Evolutionary conservation across 2,797 vertebrate species (phyloP), one percentile per base, ranked within the genome.

Genomic region (Allobates femoralis): DNA sequence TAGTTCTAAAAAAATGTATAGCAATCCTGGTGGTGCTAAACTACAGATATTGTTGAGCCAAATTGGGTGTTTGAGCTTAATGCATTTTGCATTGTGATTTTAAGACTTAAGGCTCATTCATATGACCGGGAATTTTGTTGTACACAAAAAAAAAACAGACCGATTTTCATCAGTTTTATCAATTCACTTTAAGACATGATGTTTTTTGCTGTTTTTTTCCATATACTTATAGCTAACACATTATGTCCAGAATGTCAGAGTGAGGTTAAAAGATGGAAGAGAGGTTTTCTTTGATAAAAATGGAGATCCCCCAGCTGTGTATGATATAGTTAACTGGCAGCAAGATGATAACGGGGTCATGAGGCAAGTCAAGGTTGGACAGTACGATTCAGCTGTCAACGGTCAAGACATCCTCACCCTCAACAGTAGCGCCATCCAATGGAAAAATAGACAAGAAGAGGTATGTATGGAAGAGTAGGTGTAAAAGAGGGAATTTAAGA

Each of bases 291-390:
- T 86, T 46, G 79, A 86, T 76, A 81, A 30, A 30, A 86, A 86
- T 80, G 85, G 85, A 4, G 79, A 86, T 41, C 71, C 50, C 12
- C 85, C 85, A 8, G 79, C 85, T 0, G 46, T 86, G 23, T 86
- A 86, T n/a, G 79, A 86, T 41, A 86, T 86, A 28, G 85, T 86
- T 19, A 86, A 86, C 58, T 86, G 79, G 85, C 94, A 95, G 90
- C 91, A 89, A 86, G 93, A 92, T 46, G 85, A 87, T n/a, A 79
- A 84, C 1, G 93, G 94, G 14, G 93, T 91, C 79, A 93, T 91
- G 90, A 93, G 94, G 86, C 94, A 95, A 90, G 87, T 94, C 85
- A 93, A 92, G 32, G 93, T 95, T 60, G 95, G 95, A 34, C 88
- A 94, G 88, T 96, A 94, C 83, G 94, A 95, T 88, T 66, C 46